Evolutionary conservation across 2,888 invertebrate species (phyloP).

Genomic region (Oscheius onirici): DNA sequence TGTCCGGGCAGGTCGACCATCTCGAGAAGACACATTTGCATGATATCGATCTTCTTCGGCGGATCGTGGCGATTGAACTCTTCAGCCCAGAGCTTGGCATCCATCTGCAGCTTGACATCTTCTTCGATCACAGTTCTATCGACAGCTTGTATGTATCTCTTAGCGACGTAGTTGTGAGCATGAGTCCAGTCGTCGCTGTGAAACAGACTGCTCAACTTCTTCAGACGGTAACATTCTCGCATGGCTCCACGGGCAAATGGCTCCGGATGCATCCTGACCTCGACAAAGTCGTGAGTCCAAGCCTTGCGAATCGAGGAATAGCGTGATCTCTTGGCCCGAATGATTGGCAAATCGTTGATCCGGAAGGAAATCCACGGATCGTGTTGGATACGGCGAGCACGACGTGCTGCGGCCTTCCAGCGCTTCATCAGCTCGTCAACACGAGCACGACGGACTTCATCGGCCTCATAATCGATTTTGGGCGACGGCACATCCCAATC

Average conservation of each 20-base stretch:
- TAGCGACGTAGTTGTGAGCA: slow-evolving; percentile 76
- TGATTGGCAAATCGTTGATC: slow-evolving; percentile 73
- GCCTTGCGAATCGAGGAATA: slow-evolving; percentile 75
- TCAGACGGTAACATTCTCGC: slow-evolving; percentile 76
- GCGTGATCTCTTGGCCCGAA: slow-evolving; percentile 74
- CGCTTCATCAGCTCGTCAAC: slow-evolving; percentile 50
- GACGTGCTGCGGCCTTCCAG: slow-evolving; percentile 54
- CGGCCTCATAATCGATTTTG: not conserved
- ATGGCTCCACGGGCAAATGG: slow-evolving; percentile 76
- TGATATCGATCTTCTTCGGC: slow-evolving; percentile 77
- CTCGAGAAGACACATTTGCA: slow-evolving; percentile 76
- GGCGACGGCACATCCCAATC: slow-evolving; percentile 22
- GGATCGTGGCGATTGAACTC: slow-evolving; percentile 77
- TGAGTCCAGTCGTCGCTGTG: slow-evolving; percentile 74
- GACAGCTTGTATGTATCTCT: slow-evolving; percentile 74
- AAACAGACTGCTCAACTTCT: slow-evolving; percentile 73
- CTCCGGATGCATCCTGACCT: slow-evolving; percentile 72
- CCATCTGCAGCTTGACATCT: slow-evolving; percentile 77
- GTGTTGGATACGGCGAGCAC: slow-evolving; percentile 55
- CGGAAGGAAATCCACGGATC: slow-evolving; percentile 76
- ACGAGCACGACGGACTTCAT: slow-evolving; percentile 25
- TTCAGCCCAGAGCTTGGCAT: slow-evolving; percentile 77
- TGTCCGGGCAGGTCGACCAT: slow-evolving; percentile 73
- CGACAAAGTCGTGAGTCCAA: slow-evolving; percentile 75
- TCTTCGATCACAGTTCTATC: slow-evolving; percentile 75